Percentiles rank a stretch among this genome's conserved stretches.
Evolutionary conservation across 2,113 vertebrate species (phyloP).

Genomic region (Onychorhynchus coronatus): DNA sequence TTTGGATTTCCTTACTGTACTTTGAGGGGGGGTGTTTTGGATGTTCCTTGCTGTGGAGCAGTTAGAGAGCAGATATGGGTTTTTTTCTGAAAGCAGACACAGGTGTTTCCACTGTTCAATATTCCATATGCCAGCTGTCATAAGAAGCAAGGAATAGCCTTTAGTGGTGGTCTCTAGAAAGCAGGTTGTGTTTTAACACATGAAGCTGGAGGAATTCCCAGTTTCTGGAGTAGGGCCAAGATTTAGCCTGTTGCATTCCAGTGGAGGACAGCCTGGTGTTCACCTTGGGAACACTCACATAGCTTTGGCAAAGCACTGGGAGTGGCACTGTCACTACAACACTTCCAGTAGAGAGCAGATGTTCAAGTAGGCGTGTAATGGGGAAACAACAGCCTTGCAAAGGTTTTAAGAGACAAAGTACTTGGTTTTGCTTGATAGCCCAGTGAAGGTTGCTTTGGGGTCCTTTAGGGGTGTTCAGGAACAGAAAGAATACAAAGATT

Average conservation of each 20-base stretch:
- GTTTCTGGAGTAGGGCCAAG: background rate
- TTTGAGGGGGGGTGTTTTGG: background rate
- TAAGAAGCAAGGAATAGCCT: background rate
- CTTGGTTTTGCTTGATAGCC: background rate
- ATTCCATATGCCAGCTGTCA: accelerated
- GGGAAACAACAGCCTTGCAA: background rate
- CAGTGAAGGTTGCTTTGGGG: background rate
- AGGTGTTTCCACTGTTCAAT: background rate
- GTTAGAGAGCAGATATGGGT: background rate
- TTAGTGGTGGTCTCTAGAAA: background rate
- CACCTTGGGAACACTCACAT: background rate
- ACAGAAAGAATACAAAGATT: background rate
- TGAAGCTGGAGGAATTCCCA: background rate
- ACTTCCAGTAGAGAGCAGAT: background rate
- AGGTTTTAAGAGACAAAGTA: background rate
- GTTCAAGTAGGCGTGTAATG: background rate
- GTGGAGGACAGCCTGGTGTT: background rate
- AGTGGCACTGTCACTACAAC: background rate
- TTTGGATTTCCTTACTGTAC: background rate
- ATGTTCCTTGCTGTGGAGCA: background rate
- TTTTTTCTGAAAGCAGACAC: background rate
- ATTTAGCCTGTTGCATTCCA: background rate
- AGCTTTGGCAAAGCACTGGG: background rate
- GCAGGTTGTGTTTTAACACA: accelerated
- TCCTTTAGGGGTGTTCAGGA: background rate